A percentile compares a stretch with the other conserved stretches of the same genome.
Evolutionary conservation across 2,113 vertebrate species (phyloP).

Genomic region (Alaudala cheleensis): DNA sequence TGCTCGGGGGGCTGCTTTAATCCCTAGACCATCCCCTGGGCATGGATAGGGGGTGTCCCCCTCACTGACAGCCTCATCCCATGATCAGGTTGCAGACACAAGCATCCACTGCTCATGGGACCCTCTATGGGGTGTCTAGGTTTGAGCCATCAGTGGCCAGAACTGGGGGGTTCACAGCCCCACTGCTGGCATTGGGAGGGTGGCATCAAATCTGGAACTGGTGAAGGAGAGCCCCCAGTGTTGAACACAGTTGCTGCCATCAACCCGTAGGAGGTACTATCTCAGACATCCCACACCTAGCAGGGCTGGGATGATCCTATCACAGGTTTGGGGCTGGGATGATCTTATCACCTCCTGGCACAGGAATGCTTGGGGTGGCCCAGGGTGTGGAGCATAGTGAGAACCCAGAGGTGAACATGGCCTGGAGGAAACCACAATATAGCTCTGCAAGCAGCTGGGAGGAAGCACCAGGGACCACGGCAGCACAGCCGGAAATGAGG

Average conservation of each 20-base stretch:
- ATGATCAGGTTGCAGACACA: rapidly evolving
- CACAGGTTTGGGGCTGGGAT: no score
- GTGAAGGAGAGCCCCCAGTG: background rate
- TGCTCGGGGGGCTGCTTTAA: background rate
- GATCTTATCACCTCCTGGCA: background rate
- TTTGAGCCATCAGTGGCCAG: background rate
- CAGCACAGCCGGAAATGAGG: background rate
- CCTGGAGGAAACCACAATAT: background rate
- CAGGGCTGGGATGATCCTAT: background rate
- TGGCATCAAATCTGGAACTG: background rate
- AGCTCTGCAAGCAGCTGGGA: background rate
- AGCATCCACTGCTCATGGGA: background rate
- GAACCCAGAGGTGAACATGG: background rate
- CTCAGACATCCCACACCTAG: background rate
- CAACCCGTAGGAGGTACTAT: background rate
- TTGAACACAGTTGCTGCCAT: background rate
- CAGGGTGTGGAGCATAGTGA: background rate
- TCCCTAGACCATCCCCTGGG: background rate
- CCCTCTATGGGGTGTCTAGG: background rate
- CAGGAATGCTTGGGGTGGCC: background rate
- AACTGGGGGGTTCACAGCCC: background rate
- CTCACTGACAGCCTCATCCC: background rate
- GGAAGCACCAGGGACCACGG: background rate
- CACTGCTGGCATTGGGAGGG: rapidly evolving
- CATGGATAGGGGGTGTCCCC: no score